Conservation (phyloP, 2,888 invertebrate genomes). For the Cheilosia vulpina region DNA sequence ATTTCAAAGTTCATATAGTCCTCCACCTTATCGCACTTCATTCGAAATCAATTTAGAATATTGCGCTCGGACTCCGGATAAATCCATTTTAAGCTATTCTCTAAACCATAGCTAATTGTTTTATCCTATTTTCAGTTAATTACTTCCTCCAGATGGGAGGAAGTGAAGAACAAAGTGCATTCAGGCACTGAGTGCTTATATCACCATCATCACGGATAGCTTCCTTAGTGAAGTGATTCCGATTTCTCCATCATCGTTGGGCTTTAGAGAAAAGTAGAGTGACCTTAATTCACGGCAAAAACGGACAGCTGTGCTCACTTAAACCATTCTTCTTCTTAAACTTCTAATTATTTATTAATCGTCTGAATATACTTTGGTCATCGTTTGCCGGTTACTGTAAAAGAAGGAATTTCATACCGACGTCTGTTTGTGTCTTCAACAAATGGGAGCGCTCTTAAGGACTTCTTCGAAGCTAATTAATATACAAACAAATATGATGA, state of each 20-base stretch:
- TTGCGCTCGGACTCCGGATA: background rate
- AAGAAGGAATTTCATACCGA: no score
- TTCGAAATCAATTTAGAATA: constrained; percentile 15
- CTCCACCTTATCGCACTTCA: background rate
- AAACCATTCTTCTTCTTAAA: background rate
- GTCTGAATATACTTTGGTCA: background rate
- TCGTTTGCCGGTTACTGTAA: background rate
- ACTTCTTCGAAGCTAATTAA: background rate
- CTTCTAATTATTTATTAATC: constrained; percentile 22
- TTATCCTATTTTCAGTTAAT: constrained; percentile 27
- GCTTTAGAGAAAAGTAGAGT: background rate
- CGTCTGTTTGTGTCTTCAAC: no score
- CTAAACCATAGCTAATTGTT: constrained; percentile 24
- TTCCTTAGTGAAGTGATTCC: background rate
- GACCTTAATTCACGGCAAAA: constrained; percentile 17
- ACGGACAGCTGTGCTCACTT: constrained; percentile 23
- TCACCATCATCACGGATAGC: background rate
- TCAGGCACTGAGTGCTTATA: no score
- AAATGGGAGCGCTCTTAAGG: no score
- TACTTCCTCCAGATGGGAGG: background rate
- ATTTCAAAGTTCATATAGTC: background rate
- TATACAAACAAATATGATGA: background rate
- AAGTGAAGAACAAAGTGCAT: background rate
- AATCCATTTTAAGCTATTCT: constrained; percentile 12
- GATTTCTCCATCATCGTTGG: background rate